These are phyloP conservation scores for Entomobrya proxima DNA, from an alignment of 2,888 invertebrate species.

Conservation along the genomic window DNA sequence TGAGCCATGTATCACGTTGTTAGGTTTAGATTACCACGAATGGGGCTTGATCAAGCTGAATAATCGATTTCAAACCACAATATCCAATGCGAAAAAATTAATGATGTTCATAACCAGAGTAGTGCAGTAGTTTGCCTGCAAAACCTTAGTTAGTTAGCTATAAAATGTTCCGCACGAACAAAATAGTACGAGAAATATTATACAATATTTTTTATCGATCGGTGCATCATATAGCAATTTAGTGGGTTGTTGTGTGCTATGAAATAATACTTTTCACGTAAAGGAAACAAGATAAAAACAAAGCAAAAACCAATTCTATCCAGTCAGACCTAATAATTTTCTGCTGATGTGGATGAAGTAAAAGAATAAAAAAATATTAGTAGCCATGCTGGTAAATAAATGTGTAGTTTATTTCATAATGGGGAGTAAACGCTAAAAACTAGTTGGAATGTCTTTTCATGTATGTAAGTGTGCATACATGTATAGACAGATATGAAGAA, in stretches of 20 bases:
- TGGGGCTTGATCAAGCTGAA: slow-evolving; percentile 22
- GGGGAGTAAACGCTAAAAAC: slow-evolving; percentile 35
- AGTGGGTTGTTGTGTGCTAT: neutral
- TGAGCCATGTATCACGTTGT: neutral
- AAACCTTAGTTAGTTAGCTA: neutral
- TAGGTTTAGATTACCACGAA: neutral
- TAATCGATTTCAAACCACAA: slow-evolving; percentile 27
- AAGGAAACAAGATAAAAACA: slow-evolving; percentile 2
- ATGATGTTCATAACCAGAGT: neutral
- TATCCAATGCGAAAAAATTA: neutral
- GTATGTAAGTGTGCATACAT: slow-evolving; percentile 20
- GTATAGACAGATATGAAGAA: neutral
- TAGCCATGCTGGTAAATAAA: neutral
- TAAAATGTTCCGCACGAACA: slow-evolving; percentile 12
- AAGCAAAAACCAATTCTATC: neutral
- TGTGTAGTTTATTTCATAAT: neutral
- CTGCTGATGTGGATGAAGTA: neutral
- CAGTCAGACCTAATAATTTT: neutral
- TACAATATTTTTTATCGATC: neutral
- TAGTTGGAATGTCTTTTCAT: neutral
- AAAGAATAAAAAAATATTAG: neutral
- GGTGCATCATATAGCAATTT: neutral
- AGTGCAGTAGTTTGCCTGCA: neutral
- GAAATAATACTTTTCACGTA: neutral
- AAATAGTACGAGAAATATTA: neutral